Percentiles rank a stretch among this genome's conserved stretches.
Evolutionary conservation across 2,113 vertebrate genomes (phyloP).

Genomic region (Limnothrissa miodon): DNA sequence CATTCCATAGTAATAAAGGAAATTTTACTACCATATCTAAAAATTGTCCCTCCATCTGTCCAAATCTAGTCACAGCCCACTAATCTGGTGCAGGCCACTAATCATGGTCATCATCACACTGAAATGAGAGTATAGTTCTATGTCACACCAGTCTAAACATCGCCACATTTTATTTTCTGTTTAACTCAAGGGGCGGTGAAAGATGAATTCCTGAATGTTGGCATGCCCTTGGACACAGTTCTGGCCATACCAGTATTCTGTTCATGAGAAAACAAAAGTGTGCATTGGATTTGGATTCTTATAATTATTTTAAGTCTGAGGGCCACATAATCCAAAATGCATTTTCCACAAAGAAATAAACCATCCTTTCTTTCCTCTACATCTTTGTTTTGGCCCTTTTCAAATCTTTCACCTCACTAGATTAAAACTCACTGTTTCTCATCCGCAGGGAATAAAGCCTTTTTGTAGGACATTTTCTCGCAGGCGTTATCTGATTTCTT

Average conservation of each 20-base stretch:
- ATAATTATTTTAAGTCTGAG: constrained; percentile 21
- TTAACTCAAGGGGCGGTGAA: no score
- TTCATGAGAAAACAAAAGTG: not conserved
- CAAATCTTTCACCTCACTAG: constrained; percentile 14
- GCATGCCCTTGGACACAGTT: no score
- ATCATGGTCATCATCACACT: no score
- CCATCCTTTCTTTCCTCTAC: constrained; percentile 28
- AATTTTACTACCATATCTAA: no score
- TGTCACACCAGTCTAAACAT: no score
- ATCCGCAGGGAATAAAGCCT: constrained; percentile 16
- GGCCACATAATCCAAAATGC: constrained; percentile 49
- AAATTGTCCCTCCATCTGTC: no score
- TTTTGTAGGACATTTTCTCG: not conserved
- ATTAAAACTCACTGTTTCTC: constrained; percentile 34
- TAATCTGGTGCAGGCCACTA: no score
- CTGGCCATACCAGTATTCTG: not conserved
- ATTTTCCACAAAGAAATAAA: constrained; percentile 39
- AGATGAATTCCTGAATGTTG: no score
- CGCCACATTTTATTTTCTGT: no score
- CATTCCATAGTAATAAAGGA: no score
- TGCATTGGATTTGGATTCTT: constrained; percentile 44
- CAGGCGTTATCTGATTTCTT: constrained; percentile 32
- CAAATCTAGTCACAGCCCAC: no score
- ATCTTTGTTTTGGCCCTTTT: constrained; percentile 37
- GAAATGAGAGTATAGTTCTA: no score